Percentiles rank a stretch among this genome's conserved stretches.
Conservation (phyloP, 1,140 invertebrate species). For the Orius insidiosus region DNA sequence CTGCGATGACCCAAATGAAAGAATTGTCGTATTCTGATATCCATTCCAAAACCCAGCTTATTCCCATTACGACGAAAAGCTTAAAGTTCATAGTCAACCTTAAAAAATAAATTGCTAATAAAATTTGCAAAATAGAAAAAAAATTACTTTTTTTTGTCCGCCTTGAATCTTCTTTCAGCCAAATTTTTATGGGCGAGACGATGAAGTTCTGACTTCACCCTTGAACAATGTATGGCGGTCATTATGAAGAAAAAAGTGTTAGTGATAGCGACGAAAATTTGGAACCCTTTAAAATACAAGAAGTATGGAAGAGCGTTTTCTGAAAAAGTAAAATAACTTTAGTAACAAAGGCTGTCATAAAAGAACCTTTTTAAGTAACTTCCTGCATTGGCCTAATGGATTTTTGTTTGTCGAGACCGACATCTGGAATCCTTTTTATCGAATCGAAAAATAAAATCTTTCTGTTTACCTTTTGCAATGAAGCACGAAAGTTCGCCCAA, state of each 20-base stretch:
- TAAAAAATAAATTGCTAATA: neutral
- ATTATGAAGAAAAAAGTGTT: conserved; percentile 49
- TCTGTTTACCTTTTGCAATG: conserved; percentile 32
- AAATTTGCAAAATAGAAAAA: no score
- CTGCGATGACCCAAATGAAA: conserved; percentile 40
- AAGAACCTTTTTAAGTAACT: neutral
- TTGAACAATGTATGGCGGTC: conserved; percentile 43
- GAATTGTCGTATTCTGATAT: conserved; percentile 35
- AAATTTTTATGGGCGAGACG: conserved; percentile 30
- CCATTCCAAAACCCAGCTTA: conserved; percentile 51
- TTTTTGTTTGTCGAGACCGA: conserved; percentile 32
- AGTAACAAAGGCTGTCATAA: neutral
- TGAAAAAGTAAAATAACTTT: conserved; percentile 1
- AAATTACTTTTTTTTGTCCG: conserved; percentile 43
- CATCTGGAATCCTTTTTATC: conserved; percentile 40
- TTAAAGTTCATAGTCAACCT: conserved; percentile 37
- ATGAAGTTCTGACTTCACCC: conserved; percentile 48
- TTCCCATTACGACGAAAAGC: conserved; percentile 53
- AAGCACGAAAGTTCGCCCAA: conserved; percentile 23
- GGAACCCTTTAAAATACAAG: conserved; percentile 5
- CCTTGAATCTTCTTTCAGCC: conserved; percentile 34
- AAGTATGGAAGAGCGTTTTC: no score
- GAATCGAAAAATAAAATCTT: no score
- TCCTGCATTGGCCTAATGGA: neutral
- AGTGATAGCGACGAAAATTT: conserved; percentile 37